Base-by-base conservation (phyloP, 1,140 invertebrate genomes). In the Zaprionus kolodkinae region DNA sequence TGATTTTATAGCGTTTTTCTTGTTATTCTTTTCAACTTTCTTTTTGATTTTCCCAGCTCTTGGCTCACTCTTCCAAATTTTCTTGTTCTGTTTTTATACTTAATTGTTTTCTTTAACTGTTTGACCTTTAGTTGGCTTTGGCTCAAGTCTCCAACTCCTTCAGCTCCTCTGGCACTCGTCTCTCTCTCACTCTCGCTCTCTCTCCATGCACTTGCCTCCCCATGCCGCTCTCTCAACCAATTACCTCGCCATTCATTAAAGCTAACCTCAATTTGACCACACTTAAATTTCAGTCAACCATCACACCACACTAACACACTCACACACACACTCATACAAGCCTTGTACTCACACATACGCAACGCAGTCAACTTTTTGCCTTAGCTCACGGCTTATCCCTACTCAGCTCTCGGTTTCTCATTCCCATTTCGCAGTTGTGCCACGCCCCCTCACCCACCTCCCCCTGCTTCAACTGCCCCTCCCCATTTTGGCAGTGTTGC, bases 231-330 rank as follows among this genome's bases (percentile, higher is more conserved):
- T 50, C 7, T 36, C 48, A 59, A 66, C 48, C 72, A 74, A 74
- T 74, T 74, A 74, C 60, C 55, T 63, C 15, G 6, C 25, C 67
- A 71, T 67, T 77, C 64, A 72, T 77, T 72, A 72, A 68, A 63
- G 48, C 56, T 63, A 67, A 72, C 68, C 69, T 76, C 70, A 67
- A 76, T 76, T 67, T 63, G 63, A 76, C 74, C 69, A 66, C 68
- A 67, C 69, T 75, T 71, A 25, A 64, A 63, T 52, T 75, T 43
- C 54, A 75, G 59, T 64, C 60, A 74, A 69, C 59, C 66, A 56
- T 54, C 55, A 38, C 36, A 50, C 12, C 27, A 63, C 36, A 57
- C 35, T 40, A 17, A 56, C 40, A 15, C 56, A 40, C 35, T 35
- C 12, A 15, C 17, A 63, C 27, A 36, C 35, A 40, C 60, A 45